Evolutionary conservation across 2,113 vertebrate genomes (phyloP), one percentile per base, ranked within the genome.

Genomic region (Conger conger): DNA sequence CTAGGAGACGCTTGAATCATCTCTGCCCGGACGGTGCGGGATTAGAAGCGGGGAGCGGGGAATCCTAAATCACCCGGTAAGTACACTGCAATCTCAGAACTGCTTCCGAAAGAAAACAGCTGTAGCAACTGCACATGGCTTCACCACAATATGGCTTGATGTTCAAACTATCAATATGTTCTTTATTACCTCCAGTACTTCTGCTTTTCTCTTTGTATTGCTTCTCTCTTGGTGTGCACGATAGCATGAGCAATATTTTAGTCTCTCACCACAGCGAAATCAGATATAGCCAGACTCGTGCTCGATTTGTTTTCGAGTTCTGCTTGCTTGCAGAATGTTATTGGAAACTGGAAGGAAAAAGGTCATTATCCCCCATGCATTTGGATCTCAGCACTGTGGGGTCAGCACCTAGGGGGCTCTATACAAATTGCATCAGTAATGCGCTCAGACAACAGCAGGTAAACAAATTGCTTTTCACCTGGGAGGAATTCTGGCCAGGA

Each of bases 21-120:
- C 77, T 88, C 87, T 88, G 85, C 87, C 81, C 78, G 86, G 91
- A 83, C 81, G 85, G 90, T 85, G 91, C 92, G 88, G 89, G 91
- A 91, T 87, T 93, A 91, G 90, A 93, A 87, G 91, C 89, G 91
- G 90, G 89, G 87, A 88, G 78, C 87, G 78, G 94, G 92, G 91
- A 92, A 86, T 84, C 68, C 86, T 83, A 76, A 89, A 36, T 87
- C 87, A 88, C 90, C 86, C 82, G 16, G 93, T 95, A 91, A 93
- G 93, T 83, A 88, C 81, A 40, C 33, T 36, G n/a, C 20, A 60
- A 76, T 53, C 50, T 60, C 4, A 1, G 81, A 53, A 0, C 18
- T 36, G 18, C 27, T 42, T 6, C 20, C 27, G 20, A 78, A 16
- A 63, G 18, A 18, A 77, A 82, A 38, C 50, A 82, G 45, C 57